Conservation (phyloP, 2,888 invertebrate genomes). For the Drosophila bunnanda region DNA sequence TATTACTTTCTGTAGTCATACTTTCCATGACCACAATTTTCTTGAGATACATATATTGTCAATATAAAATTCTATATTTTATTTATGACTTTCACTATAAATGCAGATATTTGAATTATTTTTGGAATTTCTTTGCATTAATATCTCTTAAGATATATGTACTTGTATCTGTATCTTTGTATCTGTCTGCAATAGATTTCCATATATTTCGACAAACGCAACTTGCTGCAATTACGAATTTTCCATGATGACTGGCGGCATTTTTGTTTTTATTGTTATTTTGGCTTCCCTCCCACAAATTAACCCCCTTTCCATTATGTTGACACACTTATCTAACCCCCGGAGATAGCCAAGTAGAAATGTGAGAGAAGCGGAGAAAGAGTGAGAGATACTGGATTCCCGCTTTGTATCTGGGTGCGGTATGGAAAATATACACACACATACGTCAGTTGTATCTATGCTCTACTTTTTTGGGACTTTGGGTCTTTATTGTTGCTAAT, state of each 20-base stretch:
- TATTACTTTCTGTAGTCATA: not conserved
- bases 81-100: constrained; percentile 1
- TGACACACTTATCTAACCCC: constrained; percentile 40
- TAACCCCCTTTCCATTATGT: constrained; percentile 29
- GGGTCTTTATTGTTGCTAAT: constrained; percentile 60
- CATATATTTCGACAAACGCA: not conserved
- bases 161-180: not conserved
- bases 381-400: constrained; percentile 21
- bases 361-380: constrained; percentile 3
- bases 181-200: not conserved
- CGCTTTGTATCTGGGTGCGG: constrained; percentile 39
- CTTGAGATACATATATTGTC: not conserved
- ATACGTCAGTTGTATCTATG: constrained; percentile 54
- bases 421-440: constrained; percentile 42
- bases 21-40: not conserved
- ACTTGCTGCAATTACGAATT: constrained; percentile 54
- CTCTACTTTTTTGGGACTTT: constrained; percentile 41
- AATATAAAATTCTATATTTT: not conserved
- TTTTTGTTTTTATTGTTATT: not conserved
- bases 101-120: not conserved
- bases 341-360: constrained; percentile 11
- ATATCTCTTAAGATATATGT: too few species aligned
- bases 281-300: constrained; percentile 28
- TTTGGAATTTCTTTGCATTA: not conserved
- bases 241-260: constrained; percentile 62